Evolutionary conservation across 2,888 invertebrate genomes (phyloP), one percentile per base, ranked within the genome.

Genomic region (Ischnura elegans): DNA sequence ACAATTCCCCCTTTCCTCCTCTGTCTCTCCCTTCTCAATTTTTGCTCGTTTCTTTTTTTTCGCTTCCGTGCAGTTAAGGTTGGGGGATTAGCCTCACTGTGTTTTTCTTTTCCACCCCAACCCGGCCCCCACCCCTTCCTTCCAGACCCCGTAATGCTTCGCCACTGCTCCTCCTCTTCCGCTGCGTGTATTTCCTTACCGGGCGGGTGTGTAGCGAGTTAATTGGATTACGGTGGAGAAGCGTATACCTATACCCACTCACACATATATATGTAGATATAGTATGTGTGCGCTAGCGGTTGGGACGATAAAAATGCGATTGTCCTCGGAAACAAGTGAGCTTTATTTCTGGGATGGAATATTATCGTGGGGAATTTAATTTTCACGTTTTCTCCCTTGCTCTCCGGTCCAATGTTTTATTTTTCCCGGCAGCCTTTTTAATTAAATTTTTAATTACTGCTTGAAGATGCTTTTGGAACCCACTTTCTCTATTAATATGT

Each of bases 241-340:
- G 66, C 42, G 45, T 61, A 36, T 36, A 76, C 36, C 36, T 76
- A 36, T 76, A 61, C 61, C 61, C 21, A 5, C 61, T 25, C 25
- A 25, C 19, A 76, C 16, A 76, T 8, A 36, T 76, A 36, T 76
- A 36, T 36, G n/a, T 29, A 36, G 29, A 36, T 76, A 13, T 36
- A n/a, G 76, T 8, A 36, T 76, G 76, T 61, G 61, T 61, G 61
- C n/a, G 61, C 25, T 6, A 61, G 87, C 90, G 90, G 90, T n/a
- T 61, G 90, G 36, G 45, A 90, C 90, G 90, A 90, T 90, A 90
- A 90, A 90, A 90, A 90, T 61, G 61, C 61, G 61, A 66, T 90
- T 76, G 36, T n/a, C 76, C 76, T 29, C 36, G 76, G 29, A 76
- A 36, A 76, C 76, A 76, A 76, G 6, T 36, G 76, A 29, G 76